Conservation (phyloP, 2,113 vertebrate genomes). For the Limnothrissa miodon region DNA sequence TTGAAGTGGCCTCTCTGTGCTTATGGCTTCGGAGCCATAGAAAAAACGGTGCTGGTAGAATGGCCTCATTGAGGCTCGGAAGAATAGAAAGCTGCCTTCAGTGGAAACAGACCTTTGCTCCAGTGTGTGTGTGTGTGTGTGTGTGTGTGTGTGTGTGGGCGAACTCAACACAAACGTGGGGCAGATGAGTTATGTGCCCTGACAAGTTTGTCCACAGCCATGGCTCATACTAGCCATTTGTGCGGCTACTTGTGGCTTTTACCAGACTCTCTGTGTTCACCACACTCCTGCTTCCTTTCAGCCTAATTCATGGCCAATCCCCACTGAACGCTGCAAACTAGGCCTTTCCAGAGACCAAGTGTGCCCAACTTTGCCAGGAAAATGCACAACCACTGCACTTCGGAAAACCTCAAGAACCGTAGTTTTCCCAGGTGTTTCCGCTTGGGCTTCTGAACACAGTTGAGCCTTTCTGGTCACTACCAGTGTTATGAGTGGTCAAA, state of each 20-base stretch:
- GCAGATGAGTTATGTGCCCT: neutral
- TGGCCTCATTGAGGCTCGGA: neutral
- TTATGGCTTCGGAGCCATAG: neutral
- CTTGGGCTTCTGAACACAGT: neutral
- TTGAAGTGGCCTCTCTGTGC: neutral
- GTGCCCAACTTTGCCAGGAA: neutral
- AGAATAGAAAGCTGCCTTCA: neutral
- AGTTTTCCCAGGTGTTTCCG: neutral
- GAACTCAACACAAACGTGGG: neutral
- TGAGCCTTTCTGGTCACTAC: neutral
- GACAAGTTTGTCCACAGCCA: neutral
- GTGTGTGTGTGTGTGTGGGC: too few relatives aligned
- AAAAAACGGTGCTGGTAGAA: neutral
- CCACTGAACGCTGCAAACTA: neutral
- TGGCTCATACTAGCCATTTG: neutral
- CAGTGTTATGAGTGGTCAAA: neutral
- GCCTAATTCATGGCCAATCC: neutral
- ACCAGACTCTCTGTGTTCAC: neutral
- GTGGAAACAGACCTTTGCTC: neutral
- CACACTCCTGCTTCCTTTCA: neutral
- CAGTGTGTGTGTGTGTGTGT: neutral
- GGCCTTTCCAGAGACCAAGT: neutral
- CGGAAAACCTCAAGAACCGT: neutral
- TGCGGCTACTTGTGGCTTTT: neutral
- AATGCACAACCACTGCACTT: constrained; percentile 11